Base-by-base conservation (phyloP, 2,113 vertebrate species). In the Lipotes vexillifer region DNA sequence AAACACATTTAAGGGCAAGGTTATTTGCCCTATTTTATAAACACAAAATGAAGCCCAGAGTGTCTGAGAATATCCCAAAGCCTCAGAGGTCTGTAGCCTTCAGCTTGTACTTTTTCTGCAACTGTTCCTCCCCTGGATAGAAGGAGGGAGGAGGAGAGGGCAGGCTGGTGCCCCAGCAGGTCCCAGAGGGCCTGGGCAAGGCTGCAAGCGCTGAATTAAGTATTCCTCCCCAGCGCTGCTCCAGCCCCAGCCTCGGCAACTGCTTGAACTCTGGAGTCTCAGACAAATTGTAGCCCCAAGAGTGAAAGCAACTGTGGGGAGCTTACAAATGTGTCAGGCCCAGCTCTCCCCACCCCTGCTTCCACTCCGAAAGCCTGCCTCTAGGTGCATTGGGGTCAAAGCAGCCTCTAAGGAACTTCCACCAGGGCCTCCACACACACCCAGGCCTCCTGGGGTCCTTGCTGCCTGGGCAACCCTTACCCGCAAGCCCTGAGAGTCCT, bases 251-350 rank as follows among this genome's bases (percentile, higher is more conserved):
- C 68, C 46, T 92, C 14, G 0, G 21, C 44, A 66, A 80, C 31
- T 31, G 46, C 94, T 95, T 92, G 88, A 85, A 49, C 81, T 93
- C 87, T 31, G 75, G 59, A 90, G 88, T 85, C 71, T 65, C 85
- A 88, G 69, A 75, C 83, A 85, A 31, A 92, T 2, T 81, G 82
- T 25, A 68, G 63, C 82, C 88, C 52, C 17, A 1, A 82, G 38
- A 93, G 61, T 4, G 3, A 68, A 41, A 86, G 63, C 2, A 2
- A 65, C 36, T 33, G 55, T 13, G 66, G 25, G 57, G 57, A 78
- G 57, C 69, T 74, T 80, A 93, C 68, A 27, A 29, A 91, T 61
- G 87, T 1, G 23, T 44, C 57, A 21, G 52, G 18, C n/a, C 41
- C 18, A 3, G 63, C 21, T 31, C 21, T 20, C 21, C 55, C 68